These are phyloP conservation scores for Eristalis intricaria DNA, from an alignment of 2,888 invertebrate species.

Conservation along the genomic window DNA sequence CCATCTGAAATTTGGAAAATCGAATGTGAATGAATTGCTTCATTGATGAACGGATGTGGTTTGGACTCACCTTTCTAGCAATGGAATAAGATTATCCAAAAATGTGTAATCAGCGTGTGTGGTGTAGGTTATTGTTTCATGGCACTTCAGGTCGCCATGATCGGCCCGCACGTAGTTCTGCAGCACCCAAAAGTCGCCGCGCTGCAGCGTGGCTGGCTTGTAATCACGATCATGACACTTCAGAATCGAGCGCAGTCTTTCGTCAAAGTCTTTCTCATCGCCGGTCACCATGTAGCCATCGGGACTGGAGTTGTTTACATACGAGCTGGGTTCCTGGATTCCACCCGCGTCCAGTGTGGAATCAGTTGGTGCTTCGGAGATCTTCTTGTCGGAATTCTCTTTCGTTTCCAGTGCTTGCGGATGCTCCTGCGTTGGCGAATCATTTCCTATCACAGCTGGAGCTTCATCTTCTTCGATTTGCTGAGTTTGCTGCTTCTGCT, in stretches of 20 bases:
- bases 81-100: slow-evolving; percentile 92
- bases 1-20: slow-evolving; percentile 84
- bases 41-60: too few species aligned
- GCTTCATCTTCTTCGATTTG: slow-evolving; percentile 56
- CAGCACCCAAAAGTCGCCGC: slow-evolving; percentile 93
- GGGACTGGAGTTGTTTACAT: slow-evolving; percentile 77
- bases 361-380: slow-evolving; percentile 74
- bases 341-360: slow-evolving; percentile 56
- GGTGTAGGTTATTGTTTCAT: slow-evolving; percentile 94
- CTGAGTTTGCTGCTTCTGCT: slow-evolving; percentile 56
- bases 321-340: slow-evolving; percentile 64
- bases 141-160: slow-evolving; percentile 86
- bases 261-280: slow-evolving; percentile 80
- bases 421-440: slow-evolving; percentile 42
- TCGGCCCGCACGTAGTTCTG: slow-evolving; percentile 92
- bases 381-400: slow-evolving; percentile 71
- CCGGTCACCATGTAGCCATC: slow-evolving; percentile 79
- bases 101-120: slow-evolving; percentile 96
- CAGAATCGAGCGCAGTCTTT: slow-evolving; percentile 80
- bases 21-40: not conserved
- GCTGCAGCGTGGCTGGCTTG: slow-evolving; percentile 85
- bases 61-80: slow-evolving; percentile 86
- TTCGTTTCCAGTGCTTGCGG: slow-evolving; percentile 51
- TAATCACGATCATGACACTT: slow-evolving; percentile 86
- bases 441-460: slow-evolving; percentile 54